Base-by-base conservation (phyloP, 2,888 invertebrate species). In the Sisyra terminalis region DNA sequence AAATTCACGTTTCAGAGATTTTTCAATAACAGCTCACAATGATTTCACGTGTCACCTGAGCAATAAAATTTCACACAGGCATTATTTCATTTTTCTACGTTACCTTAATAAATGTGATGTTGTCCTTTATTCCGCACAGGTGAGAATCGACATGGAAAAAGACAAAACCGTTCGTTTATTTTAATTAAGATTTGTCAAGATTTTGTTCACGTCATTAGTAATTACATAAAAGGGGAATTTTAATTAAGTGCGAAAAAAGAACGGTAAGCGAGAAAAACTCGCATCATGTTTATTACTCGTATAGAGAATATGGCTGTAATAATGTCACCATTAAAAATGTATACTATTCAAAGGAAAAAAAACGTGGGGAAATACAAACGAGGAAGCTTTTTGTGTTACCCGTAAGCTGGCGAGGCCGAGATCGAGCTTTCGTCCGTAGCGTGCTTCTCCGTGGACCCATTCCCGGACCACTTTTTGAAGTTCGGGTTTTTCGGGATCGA, bases 401-500 rank as follows among this genome's bases (percentile, higher is more conserved):
- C 72, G 72, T 41, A 67, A 63, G 40, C 66, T 66, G 40, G 65
- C 66, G 49, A 71, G 71, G 46, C 70, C 71, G 49, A 73, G 59
- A 54, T 75, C 74, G 35, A 72, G 59, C 52, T 73, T 75, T 53
- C 66, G 63, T 45, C 77, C 71, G 53, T 75, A 70, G 41, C 81
- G 72, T 46, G 75, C 71, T 53, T 84, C 84, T 38, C 79, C 78
- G 50, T 75, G 73, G 46, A 78, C 78, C 87, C 87, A 88, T 51
- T 84, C 81, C 48, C 78, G 71, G 40, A 86, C 75, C 24, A 85
- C 78, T 54, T 76, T 76, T 55, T 79, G 75, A 17, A 88, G 79
- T 52, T 83, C 78, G n/a, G 78, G 71, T 49, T 78, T 75, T 47
- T 80, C 77, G 16, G 87, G 86, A 61, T 93, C 88, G 36, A 94